These are phyloP conservation scores for Prionchulus punctatus DNA, from an alignment of 2,888 invertebrate species.

Conservation along the genomic window DNA sequence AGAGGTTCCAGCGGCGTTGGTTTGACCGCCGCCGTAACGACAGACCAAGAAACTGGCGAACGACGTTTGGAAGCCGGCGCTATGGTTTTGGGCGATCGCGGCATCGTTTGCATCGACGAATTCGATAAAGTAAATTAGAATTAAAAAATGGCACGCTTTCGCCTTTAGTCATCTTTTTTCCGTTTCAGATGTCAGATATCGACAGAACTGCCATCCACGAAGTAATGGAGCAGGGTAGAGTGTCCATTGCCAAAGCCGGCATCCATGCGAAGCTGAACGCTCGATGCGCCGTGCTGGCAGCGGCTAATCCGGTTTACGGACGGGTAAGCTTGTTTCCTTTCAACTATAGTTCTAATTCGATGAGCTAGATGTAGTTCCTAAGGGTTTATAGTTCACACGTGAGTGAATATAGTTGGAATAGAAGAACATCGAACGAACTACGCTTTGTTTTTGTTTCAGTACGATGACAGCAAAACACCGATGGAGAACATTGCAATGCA, in stretches of 20 bases:
- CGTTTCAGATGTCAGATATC: slow-evolving; percentile 84
- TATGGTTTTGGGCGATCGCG: slow-evolving; percentile 97
- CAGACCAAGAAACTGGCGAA: slow-evolving; percentile 67
- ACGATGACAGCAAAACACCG: slow-evolving; percentile 95
- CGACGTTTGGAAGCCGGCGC: slow-evolving; percentile 82
- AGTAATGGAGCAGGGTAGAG: slow-evolving; percentile 91
- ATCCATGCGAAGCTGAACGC: slow-evolving; percentile 95
- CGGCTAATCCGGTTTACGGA: slow-evolving; percentile 98
- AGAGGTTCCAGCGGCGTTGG: slow-evolving; percentile 96
- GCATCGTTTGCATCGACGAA: slow-evolving; percentile 90
- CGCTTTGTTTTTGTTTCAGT: slow-evolving; percentile 50
- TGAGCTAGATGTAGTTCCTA: no score
- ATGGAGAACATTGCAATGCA: slow-evolving; percentile 99
- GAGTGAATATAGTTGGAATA: no score
- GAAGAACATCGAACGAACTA: no score
- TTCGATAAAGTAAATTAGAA: slow-evolving; percentile 52
- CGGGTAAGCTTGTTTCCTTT: slow-evolving; percentile 45
- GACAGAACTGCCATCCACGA: slow-evolving; percentile 98
- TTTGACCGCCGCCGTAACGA: slow-evolving; percentile 91
- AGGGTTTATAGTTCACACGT: no score
- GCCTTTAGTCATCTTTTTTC: neutral
- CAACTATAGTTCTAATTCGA: no score
- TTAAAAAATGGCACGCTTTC: neutral
- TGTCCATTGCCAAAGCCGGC: slow-evolving; percentile 93
- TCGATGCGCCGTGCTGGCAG: slow-evolving; percentile 87